A percentile compares a stretch with the other conserved stretches of the same genome.
phyloP scores from a whole-genome alignment of 2,113 vertebrate species.

The Hassar affinis region DNA sequence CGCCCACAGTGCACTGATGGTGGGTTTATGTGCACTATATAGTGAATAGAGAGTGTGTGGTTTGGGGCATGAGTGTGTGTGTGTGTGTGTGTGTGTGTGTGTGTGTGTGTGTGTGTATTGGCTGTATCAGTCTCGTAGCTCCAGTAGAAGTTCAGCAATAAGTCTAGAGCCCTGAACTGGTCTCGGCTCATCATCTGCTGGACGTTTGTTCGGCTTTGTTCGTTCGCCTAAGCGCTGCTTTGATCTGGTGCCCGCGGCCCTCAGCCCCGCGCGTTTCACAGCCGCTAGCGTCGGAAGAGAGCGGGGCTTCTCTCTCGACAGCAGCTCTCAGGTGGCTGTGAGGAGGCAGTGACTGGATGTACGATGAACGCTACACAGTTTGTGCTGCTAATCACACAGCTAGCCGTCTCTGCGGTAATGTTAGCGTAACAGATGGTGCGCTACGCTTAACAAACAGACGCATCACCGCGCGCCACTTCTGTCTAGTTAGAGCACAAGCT shows the following conservation, averaged over 20 bases:
- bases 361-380: too few relatives aligned
- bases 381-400: constrained; percentile 3
- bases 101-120: too few relatives aligned
- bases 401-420: constrained; percentile 2
- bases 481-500: not conserved
- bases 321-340: not conserved
- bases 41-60: not conserved
- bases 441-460: not conserved
- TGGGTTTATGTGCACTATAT: not conserved
- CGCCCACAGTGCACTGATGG: not conserved
- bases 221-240: not conserved
- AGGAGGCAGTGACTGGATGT: not conserved
- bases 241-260: not conserved
- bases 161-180: not conserved
- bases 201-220: not conserved
- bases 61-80: too few relatives aligned
- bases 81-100: too few relatives aligned
- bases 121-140: not conserved
- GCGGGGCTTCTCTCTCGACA: not conserved
- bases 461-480: not conserved
- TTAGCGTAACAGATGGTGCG: not conserved
- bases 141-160: not conserved
- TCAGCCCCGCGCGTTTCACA: not conserved
- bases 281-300: not conserved
- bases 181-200: not conserved